These are phyloP conservation scores for Odocoileus hemionus DNA, from an alignment of 2,113 vertebrate genomes.

Conservation along the genomic window DNA sequence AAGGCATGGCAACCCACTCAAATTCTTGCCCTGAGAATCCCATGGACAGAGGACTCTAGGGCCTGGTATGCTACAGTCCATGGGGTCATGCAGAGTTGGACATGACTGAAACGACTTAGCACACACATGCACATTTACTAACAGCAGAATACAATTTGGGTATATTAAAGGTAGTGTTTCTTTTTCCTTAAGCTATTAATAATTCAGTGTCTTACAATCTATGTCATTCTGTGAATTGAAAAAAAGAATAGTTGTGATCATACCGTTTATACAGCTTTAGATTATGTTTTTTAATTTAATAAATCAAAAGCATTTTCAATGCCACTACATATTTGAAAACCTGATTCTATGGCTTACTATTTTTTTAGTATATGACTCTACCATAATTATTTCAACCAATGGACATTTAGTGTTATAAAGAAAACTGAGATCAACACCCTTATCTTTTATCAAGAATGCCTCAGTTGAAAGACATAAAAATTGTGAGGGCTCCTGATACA, in stretches of 20 bases:
- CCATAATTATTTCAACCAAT: not conserved
- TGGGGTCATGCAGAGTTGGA: not conserved
- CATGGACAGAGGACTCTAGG: not conserved
- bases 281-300: constrained; percentile 31
- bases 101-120: not conserved
- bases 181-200: not conserved
- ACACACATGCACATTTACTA: not conserved
- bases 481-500: not conserved
- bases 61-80: not conserved
- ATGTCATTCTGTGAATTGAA: not conserved
- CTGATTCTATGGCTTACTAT: constrained; percentile 10
- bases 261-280: not conserved
- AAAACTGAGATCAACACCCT: not conserved
- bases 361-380: not conserved
- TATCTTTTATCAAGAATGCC: not conserved
- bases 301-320: constrained; percentile 23
- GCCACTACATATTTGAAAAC: constrained; percentile 12
- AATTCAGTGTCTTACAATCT: not conserved
- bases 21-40: not conserved
- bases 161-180: not conserved
- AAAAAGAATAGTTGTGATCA: not conserved
- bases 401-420: not conserved
- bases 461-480: not conserved
- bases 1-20: not conserved
- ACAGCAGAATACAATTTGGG: constrained; percentile 16